Conservation (phyloP, 2,888 invertebrate species). For the Lobophora halterata region DNA sequence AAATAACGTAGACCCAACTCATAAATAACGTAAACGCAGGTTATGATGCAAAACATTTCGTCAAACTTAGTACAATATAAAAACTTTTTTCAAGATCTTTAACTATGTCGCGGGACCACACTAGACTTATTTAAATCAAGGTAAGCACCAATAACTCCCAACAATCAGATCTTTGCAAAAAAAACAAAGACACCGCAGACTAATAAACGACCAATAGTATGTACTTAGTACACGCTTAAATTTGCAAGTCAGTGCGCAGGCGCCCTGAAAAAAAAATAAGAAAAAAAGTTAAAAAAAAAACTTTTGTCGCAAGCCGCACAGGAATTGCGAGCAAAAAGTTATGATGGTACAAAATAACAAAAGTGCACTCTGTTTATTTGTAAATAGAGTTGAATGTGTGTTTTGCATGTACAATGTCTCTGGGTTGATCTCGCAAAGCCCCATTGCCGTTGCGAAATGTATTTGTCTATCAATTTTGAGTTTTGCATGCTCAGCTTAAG, state of each 20-base stretch:
- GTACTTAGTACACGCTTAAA: slow-evolving; percentile 42
- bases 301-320: slow-evolving; percentile 63
- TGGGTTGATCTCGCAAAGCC: not conserved
- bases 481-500: not conserved
- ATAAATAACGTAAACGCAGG: too few relatives aligned
- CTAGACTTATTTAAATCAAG: slow-evolving; percentile 15
- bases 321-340: slow-evolving; percentile 28
- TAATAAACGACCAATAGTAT: slow-evolving; percentile 57
- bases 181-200: slow-evolving; percentile 48
- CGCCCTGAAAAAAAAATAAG: slow-evolving; percentile 14
- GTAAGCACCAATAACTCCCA: slow-evolving; percentile 22
- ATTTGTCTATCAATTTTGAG: slow-evolving; percentile 8
- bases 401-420: slow-evolving; percentile 4
- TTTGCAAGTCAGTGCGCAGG: slow-evolving; percentile 55
- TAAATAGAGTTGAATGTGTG: not conserved
- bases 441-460: not conserved
- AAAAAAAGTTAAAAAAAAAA: slow-evolving; percentile 36
- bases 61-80: not conserved
- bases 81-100: slow-evolving; percentile 1
- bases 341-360: slow-evolving; percentile 1
- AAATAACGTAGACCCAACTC: too few relatives aligned
- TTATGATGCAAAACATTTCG: too few relatives aligned
- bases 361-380: slow-evolving; percentile 7
- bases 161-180: slow-evolving; percentile 23
- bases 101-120: slow-evolving; percentile 13